Evolutionary conservation across 2,797 vertebrate genomes (phyloP).

Genomic region (Chiloscyllium punctatum): DNA sequence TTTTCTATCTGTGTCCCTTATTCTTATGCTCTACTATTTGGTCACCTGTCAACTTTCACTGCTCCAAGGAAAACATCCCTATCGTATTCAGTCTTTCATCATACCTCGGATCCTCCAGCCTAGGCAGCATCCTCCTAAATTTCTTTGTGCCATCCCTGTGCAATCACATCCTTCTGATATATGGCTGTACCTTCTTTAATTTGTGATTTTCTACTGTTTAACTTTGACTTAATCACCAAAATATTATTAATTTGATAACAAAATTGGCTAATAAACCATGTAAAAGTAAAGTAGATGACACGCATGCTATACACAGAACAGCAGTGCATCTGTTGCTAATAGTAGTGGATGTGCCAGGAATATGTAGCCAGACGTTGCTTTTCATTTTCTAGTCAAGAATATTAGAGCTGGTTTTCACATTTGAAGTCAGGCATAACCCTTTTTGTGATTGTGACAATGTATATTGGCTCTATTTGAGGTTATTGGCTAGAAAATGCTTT

Average conservation of each 20-base stretch:
- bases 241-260: neutral
- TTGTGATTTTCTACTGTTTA: neutral
- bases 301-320: neutral
- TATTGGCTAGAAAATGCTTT: conserved; percentile 21
- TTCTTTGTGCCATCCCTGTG: too few species aligned
- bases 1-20: too few species aligned
- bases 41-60: too few species aligned
- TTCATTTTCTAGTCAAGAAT: neutral
- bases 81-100: too few species aligned
- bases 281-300: neutral
- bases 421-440: conserved; percentile 23
- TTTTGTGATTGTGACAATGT: conserved; percentile 15
- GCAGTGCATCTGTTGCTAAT: neutral
- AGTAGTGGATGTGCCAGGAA: neutral
- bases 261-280: neutral
- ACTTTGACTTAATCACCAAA: neutral
- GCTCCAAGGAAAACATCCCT: too few species aligned
- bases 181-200: neutral
- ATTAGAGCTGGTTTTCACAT: neutral
- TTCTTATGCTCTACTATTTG: too few species aligned
- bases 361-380: neutral
- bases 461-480: neutral
- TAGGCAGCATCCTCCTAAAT: too few species aligned
- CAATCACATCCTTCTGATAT: too few species aligned
- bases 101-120: too few species aligned